A percentile compares a stretch with the other conserved stretches of the same genome.
phyloP scores from a whole-genome alignment of 2,888 invertebrate genomes.

The Protodeltote pygarga region DNA sequence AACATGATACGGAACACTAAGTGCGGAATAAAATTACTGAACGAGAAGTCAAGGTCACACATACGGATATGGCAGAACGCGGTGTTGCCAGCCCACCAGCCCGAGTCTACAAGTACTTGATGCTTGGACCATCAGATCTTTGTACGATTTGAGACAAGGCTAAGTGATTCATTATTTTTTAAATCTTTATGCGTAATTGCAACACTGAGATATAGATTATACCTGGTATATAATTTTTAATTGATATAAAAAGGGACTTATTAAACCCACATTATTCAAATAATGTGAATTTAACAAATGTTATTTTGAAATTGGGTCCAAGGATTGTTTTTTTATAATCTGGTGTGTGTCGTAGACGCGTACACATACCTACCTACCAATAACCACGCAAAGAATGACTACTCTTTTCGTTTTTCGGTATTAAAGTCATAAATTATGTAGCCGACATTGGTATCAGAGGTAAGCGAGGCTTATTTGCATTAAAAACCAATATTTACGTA shows the following conservation, averaged over 20 bases:
- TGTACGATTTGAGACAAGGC: constrained; percentile 14
- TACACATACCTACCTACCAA: no score
- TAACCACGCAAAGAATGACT: constrained; percentile 6
- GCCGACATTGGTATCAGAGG: constrained; percentile 13
- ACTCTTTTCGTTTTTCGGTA: constrained; percentile 15
- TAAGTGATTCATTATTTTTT: constrained; percentile 1
- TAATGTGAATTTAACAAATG: no score
- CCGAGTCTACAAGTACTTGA: constrained; percentile 6
- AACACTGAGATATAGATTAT: no score
- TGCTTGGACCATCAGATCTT: constrained; percentile 7
- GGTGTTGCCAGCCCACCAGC: constrained; percentile 69
- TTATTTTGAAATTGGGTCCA: no score
- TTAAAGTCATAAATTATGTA: constrained; percentile 21
- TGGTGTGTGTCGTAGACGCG: no score
- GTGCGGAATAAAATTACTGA: constrained; percentile 76
- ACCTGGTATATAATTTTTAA: no score
- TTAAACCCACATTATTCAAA: no score
- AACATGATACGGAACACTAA: constrained; percentile 80
- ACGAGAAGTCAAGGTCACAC: constrained; percentile 74
- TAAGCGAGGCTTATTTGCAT: constrained; percentile 37
- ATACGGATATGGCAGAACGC: constrained; percentile 76
- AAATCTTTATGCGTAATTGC: not conserved
- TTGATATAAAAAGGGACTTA: no score
- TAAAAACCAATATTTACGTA: constrained; percentile 37
- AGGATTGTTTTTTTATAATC: no score